Percentiles rank a stretch among this genome's conserved stretches.
phyloP scores from a whole-genome alignment of 2,113 vertebrate species.

The Mesocricetus auratus region DNA sequence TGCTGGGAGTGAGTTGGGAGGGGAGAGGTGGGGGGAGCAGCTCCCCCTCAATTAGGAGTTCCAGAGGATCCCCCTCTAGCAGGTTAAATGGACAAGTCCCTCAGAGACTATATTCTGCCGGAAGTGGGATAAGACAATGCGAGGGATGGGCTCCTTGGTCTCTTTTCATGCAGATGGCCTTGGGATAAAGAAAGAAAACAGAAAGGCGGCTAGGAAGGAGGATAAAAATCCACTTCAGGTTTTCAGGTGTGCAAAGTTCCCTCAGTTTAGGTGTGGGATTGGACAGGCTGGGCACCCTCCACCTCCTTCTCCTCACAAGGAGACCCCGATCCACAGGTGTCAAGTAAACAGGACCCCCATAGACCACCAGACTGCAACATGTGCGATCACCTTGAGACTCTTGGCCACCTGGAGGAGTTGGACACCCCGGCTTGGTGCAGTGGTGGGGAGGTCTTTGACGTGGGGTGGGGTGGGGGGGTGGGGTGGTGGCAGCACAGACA shows the following conservation, averaged over 20 bases:
- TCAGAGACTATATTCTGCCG: neutral
- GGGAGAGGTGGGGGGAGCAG: neutral
- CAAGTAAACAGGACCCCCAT: too few species aligned
- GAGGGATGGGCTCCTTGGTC: neutral
- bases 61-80: too few species aligned
- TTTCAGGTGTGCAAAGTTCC: neutral
- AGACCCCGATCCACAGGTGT: neutral
- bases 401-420: neutral
- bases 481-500: neutral
- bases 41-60: neutral
- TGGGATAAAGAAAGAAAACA: neutral
- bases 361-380: accelerated
- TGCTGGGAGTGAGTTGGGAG: neutral
- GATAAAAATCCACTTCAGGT: neutral
- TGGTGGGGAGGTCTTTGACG: too few species aligned
- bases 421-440: accelerated
- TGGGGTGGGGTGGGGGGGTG: neutral
- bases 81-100: neutral
- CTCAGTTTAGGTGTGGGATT: neutral
- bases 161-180: neutral
- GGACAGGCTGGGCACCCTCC: neutral
- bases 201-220: neutral
- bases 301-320: too few species aligned
- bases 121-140: neutral
- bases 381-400: accelerated